These are phyloP conservation scores for Artibeus jamaicensis DNA, from an alignment of 2,797 vertebrate species.

Conservation along the genomic window DNA sequence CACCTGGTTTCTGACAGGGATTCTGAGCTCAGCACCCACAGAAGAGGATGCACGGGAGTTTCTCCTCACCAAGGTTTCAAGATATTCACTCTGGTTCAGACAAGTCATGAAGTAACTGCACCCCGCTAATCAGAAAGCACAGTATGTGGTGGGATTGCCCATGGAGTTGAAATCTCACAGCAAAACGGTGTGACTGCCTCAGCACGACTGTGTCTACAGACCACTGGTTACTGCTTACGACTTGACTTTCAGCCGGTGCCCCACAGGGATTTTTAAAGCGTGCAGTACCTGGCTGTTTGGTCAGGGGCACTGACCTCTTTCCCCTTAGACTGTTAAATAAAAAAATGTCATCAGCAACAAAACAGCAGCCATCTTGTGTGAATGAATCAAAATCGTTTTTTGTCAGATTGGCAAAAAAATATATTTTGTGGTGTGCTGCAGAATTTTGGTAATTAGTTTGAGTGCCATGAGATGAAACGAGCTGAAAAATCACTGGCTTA, in stretches of 20 bases:
- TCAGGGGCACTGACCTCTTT: neutral
- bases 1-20: constrained; percentile 90
- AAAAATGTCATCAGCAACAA: neutral
- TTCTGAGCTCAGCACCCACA: constrained; percentile 79
- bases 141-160: neutral
- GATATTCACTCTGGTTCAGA: constrained; percentile 89
- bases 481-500: neutral
- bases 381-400: neutral
- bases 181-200: neutral
- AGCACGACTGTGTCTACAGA: neutral
- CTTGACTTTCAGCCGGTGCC: neutral
- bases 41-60: constrained; percentile 57
- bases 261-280: neutral
- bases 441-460: neutral
- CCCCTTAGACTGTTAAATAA: neutral
- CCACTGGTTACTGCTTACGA: neutral
- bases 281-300: neutral
- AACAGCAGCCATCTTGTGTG: neutral
- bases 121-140: neutral
- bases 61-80: constrained; percentile 90
- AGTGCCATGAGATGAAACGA: neutral
- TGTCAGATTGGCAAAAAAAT: neutral
- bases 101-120: constrained; percentile 70
- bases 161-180: neutral
- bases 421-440: neutral